phyloP scores from a whole-genome alignment of 92 coral and sea anemone genomes.

The Porites lobata region DNA sequence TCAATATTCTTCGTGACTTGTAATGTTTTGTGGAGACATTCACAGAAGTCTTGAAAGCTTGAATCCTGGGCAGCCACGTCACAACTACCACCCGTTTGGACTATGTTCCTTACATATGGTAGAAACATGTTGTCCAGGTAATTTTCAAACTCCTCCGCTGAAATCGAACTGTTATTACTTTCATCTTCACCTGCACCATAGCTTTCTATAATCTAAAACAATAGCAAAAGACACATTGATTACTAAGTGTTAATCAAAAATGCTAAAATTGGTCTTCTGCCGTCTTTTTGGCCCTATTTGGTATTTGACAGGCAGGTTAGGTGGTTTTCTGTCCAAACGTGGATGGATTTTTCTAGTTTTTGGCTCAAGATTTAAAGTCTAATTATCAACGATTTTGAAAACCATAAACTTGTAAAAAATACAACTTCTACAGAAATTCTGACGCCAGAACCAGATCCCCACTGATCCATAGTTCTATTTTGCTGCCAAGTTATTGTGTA shows the following conservation, averaged over 20 bases:
- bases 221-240: no score
- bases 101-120: conserved; percentile 43
- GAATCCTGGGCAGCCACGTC: conserved; percentile 15
- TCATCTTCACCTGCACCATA: neutral
- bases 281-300: neutral
- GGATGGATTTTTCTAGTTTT: no score
- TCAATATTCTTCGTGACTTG: conserved; percentile 10
- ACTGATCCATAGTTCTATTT: no score
- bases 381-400: no score
- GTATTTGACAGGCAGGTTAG: no score
- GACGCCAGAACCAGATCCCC: no score
- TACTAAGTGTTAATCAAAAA: neutral
- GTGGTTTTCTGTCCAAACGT: no score
- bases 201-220: neutral
- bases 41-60: conserved; percentile 34
- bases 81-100: neutral
- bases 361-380: no score
- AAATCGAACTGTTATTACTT: no score
- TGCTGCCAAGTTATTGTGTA: no score
- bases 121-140: conserved; percentile 51
- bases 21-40: conserved; percentile 28
- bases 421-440: no score
- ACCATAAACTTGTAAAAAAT: no score
- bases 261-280: neutral
- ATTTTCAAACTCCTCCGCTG: conserved; percentile 19